Evolutionary conservation across 2,113 vertebrate genomes (phyloP), one percentile per base, ranked within the genome.

Genomic region (Proterorhinus semilunaris): DNA sequence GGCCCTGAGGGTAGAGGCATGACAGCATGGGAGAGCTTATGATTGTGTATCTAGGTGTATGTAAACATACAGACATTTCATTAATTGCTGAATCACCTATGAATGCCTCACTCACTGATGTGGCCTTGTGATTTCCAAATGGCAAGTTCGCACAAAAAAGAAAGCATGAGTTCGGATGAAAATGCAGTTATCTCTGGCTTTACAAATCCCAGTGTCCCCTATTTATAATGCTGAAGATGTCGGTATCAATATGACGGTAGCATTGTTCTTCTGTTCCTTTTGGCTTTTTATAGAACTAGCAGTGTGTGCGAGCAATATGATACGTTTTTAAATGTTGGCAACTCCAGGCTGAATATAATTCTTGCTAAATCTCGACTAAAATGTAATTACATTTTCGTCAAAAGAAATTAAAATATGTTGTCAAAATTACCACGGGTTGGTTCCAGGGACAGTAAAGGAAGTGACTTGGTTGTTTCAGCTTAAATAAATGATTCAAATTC

Each of bases 131-230:
- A 16, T 42, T 16, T 55, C 52, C 6, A 11, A 10, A 36, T 57
- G 54, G 55, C 55, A 58, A 42, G 55, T 42, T 58, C 10, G 43
- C 11, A 42, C 10, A 8, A 58, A 57, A 58, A 58, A 13, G 27
- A 3, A 42, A 58, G 27, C 27, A 57, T 57, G 54, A 58, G 55
- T 58, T 58, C 8, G 55, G 12, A 6, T 58, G 55, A 42, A 58
- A 58, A 42, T 58, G 55, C 55, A 58, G 27, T 13, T 58, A 58
- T 58, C 54, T 57, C 54, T 36, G 54, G 54, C 54, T 57, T 57
- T 57, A 21, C 54, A 57, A 57, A 57, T 36, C 10, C 54, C 21
- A 57, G 21, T 36, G 21, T 54, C 17, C 3, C 27, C 27, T 1
- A 36, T 36, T 36, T 36, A 36, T 36, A 36, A 36, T 36, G 27